Conservation (phyloP, 2,113 vertebrate genomes). For the Nothobranchius furzeri region DNA sequence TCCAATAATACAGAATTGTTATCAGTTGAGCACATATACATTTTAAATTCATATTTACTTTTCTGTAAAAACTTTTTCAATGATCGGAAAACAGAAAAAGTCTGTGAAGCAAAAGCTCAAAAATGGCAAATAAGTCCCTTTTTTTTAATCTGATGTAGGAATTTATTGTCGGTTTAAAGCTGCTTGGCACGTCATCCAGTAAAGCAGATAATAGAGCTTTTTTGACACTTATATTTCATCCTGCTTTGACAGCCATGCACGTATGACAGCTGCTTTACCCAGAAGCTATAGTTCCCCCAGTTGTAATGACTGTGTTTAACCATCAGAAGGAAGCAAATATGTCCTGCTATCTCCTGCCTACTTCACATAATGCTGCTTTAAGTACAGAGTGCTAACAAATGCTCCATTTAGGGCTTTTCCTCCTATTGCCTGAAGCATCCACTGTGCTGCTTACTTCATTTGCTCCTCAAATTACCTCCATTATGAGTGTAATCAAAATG, state of each 20-base stretch:
- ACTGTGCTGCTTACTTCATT: constrained; percentile 35
- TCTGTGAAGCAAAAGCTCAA: constrained; percentile 13
- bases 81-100: constrained; percentile 16
- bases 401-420: constrained; percentile 39
- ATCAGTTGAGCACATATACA: not conserved
- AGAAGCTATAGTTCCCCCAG: constrained; percentile 19
- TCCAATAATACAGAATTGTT: not conserved
- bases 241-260: constrained; percentile 18
- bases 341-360: constrained; percentile 37
- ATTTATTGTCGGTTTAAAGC: constrained; percentile 34
- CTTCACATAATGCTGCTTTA: constrained; percentile 41
- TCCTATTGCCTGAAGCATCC: constrained; percentile 33
- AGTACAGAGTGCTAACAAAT: constrained; percentile 42
- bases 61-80: not conserved
- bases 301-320: constrained; percentile 48
- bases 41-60: too few relatives aligned
- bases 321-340: constrained; percentile 28
- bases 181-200: constrained; percentile 8
- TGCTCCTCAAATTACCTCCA: constrained; percentile 32
- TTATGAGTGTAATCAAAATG: constrained; percentile 44
- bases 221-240: constrained; percentile 26
- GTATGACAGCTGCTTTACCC: constrained; percentile 27
- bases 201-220: not conserved
- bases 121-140: not conserved
- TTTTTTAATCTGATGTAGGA: constrained; percentile 12